Base-by-base conservation (phyloP, 2,797 vertebrate genomes). In the Acanthiza pusilla region DNA sequence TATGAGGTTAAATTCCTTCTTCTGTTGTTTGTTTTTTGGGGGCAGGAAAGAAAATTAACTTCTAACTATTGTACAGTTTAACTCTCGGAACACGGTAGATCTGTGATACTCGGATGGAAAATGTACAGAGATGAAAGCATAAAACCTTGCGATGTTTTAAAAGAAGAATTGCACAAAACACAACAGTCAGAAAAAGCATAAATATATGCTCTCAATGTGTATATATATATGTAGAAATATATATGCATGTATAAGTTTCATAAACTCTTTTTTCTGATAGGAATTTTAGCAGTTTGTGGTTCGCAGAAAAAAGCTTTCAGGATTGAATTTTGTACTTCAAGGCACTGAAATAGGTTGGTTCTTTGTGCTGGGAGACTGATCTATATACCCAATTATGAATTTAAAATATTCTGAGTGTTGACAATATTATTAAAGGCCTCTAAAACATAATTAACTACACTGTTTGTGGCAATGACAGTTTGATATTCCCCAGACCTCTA, bases 1-100 rank as follows among this genome's bases (percentile, higher is more conserved):
- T 97, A 96, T 95, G 97, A 98, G 97, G 97, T 98, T 97, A 98
- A 97, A 97, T 97, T 97, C 94, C 91, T 97, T 88, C 96, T 97
- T 96, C 96, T 97, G 93, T 97, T 95, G 79, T 96, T 96, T 94
- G 61, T 70, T 93, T 92, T 95, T 88, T 16, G 25, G 85, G 93
- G 77, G 57, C 79, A 92, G 94, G 89, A 94, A 93, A 94, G 82
- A 93, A 94, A 97, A 97, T 85, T 96, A 93, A 96, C 96, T 67
- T 97, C 93, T 95, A 96, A 94, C 95, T 96, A 77, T 90, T 85
- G 42, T 36, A 67, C 81, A 81, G 45, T 88, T 97, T 96, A 93
- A 81, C 47, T 85, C 58, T 34, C 14, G 27, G 89, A 91, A 84
- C 74, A 84, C 38, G 47, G 32, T 91, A 70, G 84, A 63, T 68